A percentile compares a stretch with the other conserved stretches of the same genome.
phyloP scores from a whole-genome alignment of 1,140 invertebrate genomes.

The Onthophagus taurus region DNA sequence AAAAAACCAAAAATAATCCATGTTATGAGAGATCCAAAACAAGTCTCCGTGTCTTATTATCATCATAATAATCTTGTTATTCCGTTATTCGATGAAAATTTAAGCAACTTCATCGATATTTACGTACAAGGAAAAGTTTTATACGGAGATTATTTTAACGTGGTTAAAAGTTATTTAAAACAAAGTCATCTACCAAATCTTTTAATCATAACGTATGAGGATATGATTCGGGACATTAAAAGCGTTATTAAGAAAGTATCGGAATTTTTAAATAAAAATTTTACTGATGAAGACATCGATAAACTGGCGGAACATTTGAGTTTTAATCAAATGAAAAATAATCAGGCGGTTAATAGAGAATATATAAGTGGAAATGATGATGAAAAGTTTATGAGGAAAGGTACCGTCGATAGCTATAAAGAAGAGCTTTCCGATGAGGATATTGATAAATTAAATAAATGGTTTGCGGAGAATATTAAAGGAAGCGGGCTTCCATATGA shows the following conservation, averaged over 20 bases:
- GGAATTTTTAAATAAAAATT: conserved; percentile 45
- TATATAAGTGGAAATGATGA: conserved; percentile 23
- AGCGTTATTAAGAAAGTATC: conserved; percentile 48
- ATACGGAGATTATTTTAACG: conserved; percentile 51
- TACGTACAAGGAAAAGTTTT: no score
- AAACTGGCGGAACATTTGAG: conserved; percentile 49
- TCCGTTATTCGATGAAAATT: no score
- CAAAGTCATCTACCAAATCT: conserved; percentile 44
- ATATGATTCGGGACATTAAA: conserved; percentile 55
- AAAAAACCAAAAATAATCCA: conserved; percentile 50
- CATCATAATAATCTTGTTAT: conserved; percentile 56
- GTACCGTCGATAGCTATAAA: conserved; percentile 45
- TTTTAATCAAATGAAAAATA: conserved; percentile 57
- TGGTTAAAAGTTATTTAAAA: conserved; percentile 50
- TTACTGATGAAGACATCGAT: conserved; percentile 43
- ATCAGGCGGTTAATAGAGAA: conserved; percentile 60
- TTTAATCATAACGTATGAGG: conserved; percentile 54
- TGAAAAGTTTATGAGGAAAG: conserved; percentile 48
- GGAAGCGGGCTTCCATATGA: no score
- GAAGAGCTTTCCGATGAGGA: conserved; percentile 8
- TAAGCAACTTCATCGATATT: no score
- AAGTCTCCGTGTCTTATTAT: conserved; percentile 63
- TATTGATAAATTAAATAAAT: not conserved
- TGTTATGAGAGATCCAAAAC: conserved; percentile 66
- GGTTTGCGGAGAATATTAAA: conserved; percentile 1